Percentiles rank a stretch among this genome's conserved stretches.
phyloP scores from a whole-genome alignment of 2,797 vertebrate genomes.

The Gymnoscopelus microlampas region DNA sequence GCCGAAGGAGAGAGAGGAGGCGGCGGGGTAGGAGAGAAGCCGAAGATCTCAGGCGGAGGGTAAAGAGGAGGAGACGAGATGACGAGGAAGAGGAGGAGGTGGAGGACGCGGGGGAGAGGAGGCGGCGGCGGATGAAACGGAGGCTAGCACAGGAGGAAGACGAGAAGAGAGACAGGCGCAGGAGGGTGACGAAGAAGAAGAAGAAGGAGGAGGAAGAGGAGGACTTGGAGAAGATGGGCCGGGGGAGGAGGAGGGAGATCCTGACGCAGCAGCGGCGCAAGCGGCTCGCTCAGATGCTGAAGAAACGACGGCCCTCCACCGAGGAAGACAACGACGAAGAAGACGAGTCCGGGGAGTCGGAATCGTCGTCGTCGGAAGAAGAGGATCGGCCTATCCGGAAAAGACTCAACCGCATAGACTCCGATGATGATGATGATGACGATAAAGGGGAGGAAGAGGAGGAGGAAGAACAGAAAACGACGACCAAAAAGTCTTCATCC shows the following conservation, averaged over 20 bases:
- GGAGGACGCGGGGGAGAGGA: conserved; percentile 58
- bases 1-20: conserved; percentile 65
- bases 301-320: conserved; percentile 83
- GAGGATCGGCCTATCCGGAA: conserved; percentile 75
- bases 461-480: conserved; percentile 9
- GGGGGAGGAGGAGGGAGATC: conserved; percentile 75
- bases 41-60: conserved; percentile 37
- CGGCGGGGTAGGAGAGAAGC: conserved; percentile 42
- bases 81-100: conserved; percentile 27
- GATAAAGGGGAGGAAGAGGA: conserved; percentile 38
- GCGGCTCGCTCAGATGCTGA: conserved; percentile 76
- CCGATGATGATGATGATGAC: conserved; percentile 69
- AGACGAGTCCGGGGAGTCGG: conserved; percentile 27
- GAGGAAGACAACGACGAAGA: conserved; percentile 84
- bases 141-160: conserved; percentile 56
- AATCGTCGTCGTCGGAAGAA: conserved; percentile 60
- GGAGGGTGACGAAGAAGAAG: conserved; percentile 43
- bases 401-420: conserved; percentile 78
- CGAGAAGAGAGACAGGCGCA: conserved; percentile 43
- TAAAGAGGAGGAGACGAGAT: conserved; percentile 43
- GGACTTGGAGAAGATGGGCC: conserved; percentile 69
- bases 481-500: conserved; percentile 43
- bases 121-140: conserved; percentile 53
- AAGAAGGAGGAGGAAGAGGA: conserved; percentile 60
- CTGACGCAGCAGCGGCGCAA: conserved; percentile 69